These are phyloP conservation scores for Aegotheles bennettii DNA, from an alignment of 2,113 vertebrate genomes.

Conservation along the genomic window DNA sequence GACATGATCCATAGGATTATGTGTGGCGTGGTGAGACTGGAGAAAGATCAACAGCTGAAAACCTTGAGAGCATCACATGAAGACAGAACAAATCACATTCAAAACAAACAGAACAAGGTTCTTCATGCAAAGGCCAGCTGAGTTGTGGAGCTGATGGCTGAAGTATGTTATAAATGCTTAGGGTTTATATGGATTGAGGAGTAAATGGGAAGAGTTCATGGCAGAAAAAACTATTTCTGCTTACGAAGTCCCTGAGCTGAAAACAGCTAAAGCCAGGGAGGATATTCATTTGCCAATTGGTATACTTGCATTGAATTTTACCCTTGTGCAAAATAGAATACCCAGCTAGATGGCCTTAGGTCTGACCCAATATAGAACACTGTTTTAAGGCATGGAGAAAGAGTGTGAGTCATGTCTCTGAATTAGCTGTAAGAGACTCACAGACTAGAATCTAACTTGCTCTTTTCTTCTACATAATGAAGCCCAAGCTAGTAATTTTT, in stretches of 20 bases:
- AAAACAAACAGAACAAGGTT: background rate
- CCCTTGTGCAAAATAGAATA: background rate
- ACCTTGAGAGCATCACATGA: background rate
- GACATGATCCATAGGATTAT: background rate
- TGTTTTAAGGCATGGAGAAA: background rate
- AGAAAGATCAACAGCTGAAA: background rate
- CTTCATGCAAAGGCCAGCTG: background rate
- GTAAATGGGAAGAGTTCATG: background rate
- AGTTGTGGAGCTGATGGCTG: background rate
- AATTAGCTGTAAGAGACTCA: background rate
- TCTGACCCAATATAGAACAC: fast-evolving
- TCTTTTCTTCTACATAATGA: background rate
- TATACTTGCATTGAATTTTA: background rate
- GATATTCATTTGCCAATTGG: background rate
- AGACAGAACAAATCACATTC: fast-evolving
- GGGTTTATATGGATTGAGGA: background rate
- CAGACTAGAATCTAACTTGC: background rate
- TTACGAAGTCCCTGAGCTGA: background rate
- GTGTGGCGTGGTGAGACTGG: background rate
- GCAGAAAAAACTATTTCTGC: background rate
- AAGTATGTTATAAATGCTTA: background rate
- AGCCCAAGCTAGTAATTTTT: background rate
- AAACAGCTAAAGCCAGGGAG: background rate
- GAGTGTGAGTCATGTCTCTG: background rate
- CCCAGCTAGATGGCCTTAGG: background rate